Evolutionary conservation across 2,888 invertebrate species (phyloP).

Genomic region (Epistrophe eligans): DNA sequence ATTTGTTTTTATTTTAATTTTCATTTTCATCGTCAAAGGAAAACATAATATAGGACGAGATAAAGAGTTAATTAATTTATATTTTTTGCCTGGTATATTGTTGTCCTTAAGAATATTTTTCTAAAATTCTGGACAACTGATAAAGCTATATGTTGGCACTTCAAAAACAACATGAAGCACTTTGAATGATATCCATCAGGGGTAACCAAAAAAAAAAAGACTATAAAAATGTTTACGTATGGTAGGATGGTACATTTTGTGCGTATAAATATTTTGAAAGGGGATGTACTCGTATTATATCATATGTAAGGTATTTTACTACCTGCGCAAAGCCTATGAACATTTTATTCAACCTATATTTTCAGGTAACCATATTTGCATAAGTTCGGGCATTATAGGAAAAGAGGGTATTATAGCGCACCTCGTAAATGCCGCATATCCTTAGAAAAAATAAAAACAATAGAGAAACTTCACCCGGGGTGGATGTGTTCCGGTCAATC

Average conservation of each 20-base stretch:
- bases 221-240: not conserved
- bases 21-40: not conserved
- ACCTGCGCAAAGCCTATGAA: too few species aligned
- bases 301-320: too few species aligned
- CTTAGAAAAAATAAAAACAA: too few species aligned
- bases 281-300: too few species aligned
- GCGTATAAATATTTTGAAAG: too few species aligned
- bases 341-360: too few species aligned
- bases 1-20: not conserved
- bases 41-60: not conserved
- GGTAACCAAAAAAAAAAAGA: not conserved
- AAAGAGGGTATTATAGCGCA: too few species aligned
- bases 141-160: not conserved
- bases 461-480: too few species aligned
- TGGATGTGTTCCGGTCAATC: too few species aligned
- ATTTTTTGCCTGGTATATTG: not conserved
- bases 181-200: not conserved
- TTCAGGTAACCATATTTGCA: too few species aligned
- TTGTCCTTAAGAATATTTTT: not conserved
- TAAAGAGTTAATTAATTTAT: constrained; percentile 24
- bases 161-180: not conserved
- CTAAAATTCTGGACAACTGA: not conserved
- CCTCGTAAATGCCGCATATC: too few species aligned
- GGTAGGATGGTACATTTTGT: not conserved
- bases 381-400: too few species aligned